phyloP scores from a whole-genome alignment of 2,797 vertebrate genomes.

The Neoniphon sammara region DNA sequence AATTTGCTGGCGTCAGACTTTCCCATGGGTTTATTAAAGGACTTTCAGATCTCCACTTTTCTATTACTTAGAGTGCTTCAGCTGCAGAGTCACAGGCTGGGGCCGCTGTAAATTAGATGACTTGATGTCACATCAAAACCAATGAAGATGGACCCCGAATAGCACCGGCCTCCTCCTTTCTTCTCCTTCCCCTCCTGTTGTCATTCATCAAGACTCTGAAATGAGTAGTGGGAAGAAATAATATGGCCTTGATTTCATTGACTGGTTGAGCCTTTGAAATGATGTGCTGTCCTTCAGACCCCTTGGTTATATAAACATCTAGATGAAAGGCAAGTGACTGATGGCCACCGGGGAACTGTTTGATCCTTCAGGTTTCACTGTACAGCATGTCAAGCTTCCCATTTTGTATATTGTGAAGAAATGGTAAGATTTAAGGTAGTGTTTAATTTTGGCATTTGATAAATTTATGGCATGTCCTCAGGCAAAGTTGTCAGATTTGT shows the following conservation, averaged over 20 bases:
- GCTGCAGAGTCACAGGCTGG: constrained; percentile 54
- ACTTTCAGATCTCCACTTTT: constrained; percentile 72
- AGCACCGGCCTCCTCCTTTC: constrained; percentile 28
- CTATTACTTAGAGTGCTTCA: constrained; percentile 70
- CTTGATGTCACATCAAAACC: constrained; percentile 74
- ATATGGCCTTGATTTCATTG: constrained; percentile 46
- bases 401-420: constrained; percentile 10
- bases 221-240: constrained; percentile 42
- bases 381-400: constrained; percentile 4
- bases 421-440: constrained; percentile 26
- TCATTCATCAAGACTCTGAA: constrained; percentile 50
- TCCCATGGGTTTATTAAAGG: constrained; percentile 75
- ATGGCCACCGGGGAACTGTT: constrained; percentile 19
- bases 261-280: constrained; percentile 25
- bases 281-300: constrained; percentile 42
- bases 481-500: constrained; percentile 7
- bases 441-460: constrained; percentile 23
- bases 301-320: constrained; percentile 38
- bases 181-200: constrained; percentile 20
- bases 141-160: constrained; percentile 57
- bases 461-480: not conserved
- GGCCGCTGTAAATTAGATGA: constrained; percentile 69
- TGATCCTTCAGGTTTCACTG: constrained; percentile 31
- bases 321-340: constrained; percentile 40
- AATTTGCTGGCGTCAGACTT: constrained; percentile 71